Evolutionary conservation across 2,888 invertebrate species (phyloP).

Genomic region (Tetanocera ferruginea): DNA sequence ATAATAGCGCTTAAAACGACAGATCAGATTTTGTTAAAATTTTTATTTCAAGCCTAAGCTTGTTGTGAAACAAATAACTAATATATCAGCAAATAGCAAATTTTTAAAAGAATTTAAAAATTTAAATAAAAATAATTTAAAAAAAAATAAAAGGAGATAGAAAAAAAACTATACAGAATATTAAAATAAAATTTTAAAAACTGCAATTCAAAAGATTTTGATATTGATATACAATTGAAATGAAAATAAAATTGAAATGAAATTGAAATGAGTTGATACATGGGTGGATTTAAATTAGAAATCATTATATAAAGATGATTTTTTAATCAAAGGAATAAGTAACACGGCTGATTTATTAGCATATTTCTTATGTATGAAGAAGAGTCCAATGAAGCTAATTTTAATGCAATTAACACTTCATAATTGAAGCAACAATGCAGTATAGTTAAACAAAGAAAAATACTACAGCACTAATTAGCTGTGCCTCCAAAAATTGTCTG

Average conservation of each 20-base stretch:
- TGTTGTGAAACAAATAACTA: not conserved
- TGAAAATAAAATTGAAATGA: constrained; percentile 2
- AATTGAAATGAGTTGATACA: not conserved
- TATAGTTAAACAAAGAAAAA: not conserved
- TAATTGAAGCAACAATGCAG: not conserved
- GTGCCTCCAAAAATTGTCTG: constrained; percentile 7
- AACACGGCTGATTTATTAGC: too few species aligned
- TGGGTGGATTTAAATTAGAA: not conserved
- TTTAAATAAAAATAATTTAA: not conserved
- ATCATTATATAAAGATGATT: not conserved
- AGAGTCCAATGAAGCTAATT: not conserved
- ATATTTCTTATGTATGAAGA: not conserved
- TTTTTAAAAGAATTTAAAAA: too few species aligned
- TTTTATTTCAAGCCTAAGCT: not conserved
- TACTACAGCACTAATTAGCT: not conserved
- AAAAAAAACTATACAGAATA: not conserved
- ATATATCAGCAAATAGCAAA: too few species aligned
- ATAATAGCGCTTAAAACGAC: not conserved
- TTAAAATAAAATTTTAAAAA: not conserved
- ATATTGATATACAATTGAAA: not conserved
- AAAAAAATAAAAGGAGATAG: not conserved
- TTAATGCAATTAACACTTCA: not conserved
- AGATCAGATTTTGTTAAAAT: not conserved
- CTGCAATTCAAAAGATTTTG: not conserved
- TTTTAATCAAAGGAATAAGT: not conserved